phyloP scores from a whole-genome alignment of 2,113 vertebrate genomes.

The Mirza zaza region DNA sequence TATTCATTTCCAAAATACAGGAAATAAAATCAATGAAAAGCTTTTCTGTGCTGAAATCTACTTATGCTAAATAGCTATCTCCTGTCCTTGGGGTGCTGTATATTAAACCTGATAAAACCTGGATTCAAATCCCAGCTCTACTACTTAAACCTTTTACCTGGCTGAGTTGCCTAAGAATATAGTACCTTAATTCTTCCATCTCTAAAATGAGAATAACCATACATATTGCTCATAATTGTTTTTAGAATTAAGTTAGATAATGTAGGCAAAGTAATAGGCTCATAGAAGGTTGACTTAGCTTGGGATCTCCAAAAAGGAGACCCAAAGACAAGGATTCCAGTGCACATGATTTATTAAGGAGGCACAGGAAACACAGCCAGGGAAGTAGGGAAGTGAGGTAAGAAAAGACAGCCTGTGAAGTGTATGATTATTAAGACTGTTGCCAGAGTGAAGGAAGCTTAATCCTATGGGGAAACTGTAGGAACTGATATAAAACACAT shows the following conservation, averaged over 20 bases:
- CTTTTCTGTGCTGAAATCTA: slow-evolving; percentile 40
- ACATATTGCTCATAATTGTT: neutral
- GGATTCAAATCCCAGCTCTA: slow-evolving; percentile 46
- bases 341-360: neutral
- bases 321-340: neutral
- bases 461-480: slow-evolving; percentile 12
- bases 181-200: slow-evolving; percentile 46
- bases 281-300: neutral
- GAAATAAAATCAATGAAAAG: slow-evolving; percentile 19
- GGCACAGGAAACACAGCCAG: neutral
- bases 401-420: neutral
- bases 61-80: neutral
- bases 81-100: neutral
- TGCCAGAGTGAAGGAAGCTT: neutral
- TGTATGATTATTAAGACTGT: neutral
- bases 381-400: neutral
- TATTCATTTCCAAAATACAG: slow-evolving; percentile 38
- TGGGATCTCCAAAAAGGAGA: neutral
- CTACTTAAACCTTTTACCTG: slow-evolving; percentile 39
- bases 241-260: slow-evolving; percentile 23
- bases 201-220: slow-evolving; percentile 47
- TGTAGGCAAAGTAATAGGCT: neutral
- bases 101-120: slow-evolving; percentile 2
- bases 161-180: neutral
- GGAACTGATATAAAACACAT: neutral